Evolutionary conservation across 1,140 invertebrate species (phyloP).

Genomic region (Mamestra configurata): DNA sequence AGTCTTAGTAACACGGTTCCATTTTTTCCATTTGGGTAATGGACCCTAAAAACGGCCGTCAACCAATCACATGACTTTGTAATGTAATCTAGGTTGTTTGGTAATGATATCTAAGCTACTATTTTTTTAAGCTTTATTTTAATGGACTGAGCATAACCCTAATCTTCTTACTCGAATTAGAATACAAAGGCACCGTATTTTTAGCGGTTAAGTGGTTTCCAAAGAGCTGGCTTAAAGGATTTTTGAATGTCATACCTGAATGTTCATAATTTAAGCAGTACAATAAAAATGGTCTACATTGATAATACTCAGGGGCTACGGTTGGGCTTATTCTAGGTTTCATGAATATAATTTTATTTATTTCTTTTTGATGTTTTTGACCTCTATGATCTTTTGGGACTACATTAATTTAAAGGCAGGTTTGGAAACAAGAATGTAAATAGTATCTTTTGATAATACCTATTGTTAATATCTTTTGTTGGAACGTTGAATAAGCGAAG

Average conservation of each 20-base stretch:
- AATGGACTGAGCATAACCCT: too few relatives aligned
- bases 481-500: too few relatives aligned
- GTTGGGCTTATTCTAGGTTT: constrained; percentile 17
- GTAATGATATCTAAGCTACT: too few relatives aligned
- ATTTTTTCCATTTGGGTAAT: too few relatives aligned
- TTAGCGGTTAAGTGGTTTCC: neutral
- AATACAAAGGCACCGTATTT: neutral
- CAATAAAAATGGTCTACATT: neutral
- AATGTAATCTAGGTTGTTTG: too few relatives aligned
- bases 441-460: neutral
- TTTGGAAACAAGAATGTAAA: neutral
- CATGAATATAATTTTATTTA: constrained; percentile 15
- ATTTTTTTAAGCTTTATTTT: too few relatives aligned
- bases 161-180: too few relatives aligned
- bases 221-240: neutral
- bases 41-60: too few relatives aligned
- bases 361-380: neutral
- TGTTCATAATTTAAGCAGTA: neutral
- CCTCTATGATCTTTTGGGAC: neutral
- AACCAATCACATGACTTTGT: too few relatives aligned
- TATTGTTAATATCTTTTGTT: too few relatives aligned
- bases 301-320: neutral
- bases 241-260: neutral
- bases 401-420: neutral
- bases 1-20: too few relatives aligned